Evolutionary conservation across 37 sponge, comb jelly and placozoan species (phyloP), one percentile per base, ranked within the genome.

Genomic region (Chondrilla cf. caribensis): DNA sequence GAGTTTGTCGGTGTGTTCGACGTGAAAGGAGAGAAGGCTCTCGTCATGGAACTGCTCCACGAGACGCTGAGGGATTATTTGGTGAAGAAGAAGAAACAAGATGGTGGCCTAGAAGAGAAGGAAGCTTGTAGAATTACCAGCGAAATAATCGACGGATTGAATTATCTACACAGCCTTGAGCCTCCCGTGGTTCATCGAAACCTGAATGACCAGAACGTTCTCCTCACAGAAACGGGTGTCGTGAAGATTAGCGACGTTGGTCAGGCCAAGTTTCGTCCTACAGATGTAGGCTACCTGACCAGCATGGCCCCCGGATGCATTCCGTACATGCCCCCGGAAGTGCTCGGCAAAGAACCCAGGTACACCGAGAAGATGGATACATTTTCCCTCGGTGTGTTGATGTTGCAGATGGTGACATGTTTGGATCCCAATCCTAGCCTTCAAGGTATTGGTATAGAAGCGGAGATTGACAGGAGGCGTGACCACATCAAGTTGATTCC

Each of bases 241-340:
- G 76, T 39, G 24, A 73, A 73, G 76, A 42, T 73, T n/a, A 39
- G 76, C 41, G 76, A 73, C 36, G n/a, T 40, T 19, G 76, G 76
- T 2, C 24, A 25, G 44, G 41, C 42, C 76, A 73, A 36, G 43
- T 73, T 73, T 43, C 21, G 76, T 18, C 76, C 76, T 2, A 73
- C n/a, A 39, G 76, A 73, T 22, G 24, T 73, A 1, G 44, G 21
- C 41, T 73, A 73, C 43, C 76, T 73, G 11, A 38, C 21, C 21
- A 39, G 42, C 76, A 73, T 36, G 44, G 41, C 76, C 18, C 76
- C 76, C 17, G 76, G 43, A 14, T 73, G 76, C 76, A 37, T 73
- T 22, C 42, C 42, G 3, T 73, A 73, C 25, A 40, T 73, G 43
- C 42, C 76, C 24, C 76, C 76, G 9, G 76, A 73, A 39, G 76